A percentile compares a stretch with the other conserved stretches of the same genome.
phyloP scores from a whole-genome alignment of 2,113 vertebrate genomes.

The Rafetus swinhoei region DNA sequence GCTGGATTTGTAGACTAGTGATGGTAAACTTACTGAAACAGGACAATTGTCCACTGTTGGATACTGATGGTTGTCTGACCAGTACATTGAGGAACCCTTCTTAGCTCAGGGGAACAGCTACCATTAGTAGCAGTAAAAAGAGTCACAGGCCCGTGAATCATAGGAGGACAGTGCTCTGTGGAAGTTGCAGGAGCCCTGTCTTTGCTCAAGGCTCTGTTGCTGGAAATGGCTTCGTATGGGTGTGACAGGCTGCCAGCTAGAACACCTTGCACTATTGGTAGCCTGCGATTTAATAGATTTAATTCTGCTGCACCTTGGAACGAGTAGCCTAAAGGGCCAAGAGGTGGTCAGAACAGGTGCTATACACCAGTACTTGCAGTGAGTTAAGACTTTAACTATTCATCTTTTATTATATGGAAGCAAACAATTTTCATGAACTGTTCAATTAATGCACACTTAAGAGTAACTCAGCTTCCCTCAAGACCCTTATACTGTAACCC shows the following conservation, averaged over 20 bases:
- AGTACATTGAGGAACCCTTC: not conserved
- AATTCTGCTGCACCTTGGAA: not conserved
- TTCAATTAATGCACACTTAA: not conserved
- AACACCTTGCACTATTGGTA: not conserved
- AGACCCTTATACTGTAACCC: not conserved
- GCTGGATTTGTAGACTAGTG: not conserved
- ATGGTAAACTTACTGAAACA: not conserved
- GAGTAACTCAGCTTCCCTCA: not conserved
- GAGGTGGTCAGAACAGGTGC: not conserved
- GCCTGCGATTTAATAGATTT: slow-evolving; percentile 17
- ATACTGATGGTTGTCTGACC: not conserved
- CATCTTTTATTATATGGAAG: not conserved
- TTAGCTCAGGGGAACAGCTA: not conserved
- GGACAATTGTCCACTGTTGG: slow-evolving; percentile 14
- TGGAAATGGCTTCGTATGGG: not conserved
- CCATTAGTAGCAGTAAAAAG: not conserved
- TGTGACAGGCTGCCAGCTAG: not conserved
- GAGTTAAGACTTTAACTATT: not conserved
- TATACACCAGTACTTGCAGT: rapidly evolving
- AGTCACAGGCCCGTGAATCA: not conserved
- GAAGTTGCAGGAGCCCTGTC: slow-evolving; percentile 12
- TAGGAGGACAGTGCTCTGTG: slow-evolving; percentile 43
- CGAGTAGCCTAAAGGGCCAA: not conserved
- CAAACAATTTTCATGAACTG: not conserved
- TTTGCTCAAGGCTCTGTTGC: not conserved